These are phyloP conservation scores for Eupithecia subumbrata DNA, from an alignment of 2,888 invertebrate species.

Conservation along the genomic window DNA sequence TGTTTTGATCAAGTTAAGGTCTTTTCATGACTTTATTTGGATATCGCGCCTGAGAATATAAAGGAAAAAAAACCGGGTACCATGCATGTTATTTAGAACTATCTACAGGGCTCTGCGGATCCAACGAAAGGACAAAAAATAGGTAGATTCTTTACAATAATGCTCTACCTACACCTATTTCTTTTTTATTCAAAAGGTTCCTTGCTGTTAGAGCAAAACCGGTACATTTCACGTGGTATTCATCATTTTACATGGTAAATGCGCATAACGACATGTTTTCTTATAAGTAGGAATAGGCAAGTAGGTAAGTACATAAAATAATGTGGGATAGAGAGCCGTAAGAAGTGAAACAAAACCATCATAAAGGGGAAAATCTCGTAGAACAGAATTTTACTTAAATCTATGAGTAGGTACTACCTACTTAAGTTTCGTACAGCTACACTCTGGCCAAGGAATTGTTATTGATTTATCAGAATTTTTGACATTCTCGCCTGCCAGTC, in stretches of 20 bases:
- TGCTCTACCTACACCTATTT: background rate
- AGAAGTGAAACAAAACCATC: background rate
- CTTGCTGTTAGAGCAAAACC: background rate
- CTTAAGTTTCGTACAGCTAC: background rate
- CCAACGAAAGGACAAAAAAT: background rate
- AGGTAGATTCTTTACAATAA: background rate
- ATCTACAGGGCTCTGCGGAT: background rate
- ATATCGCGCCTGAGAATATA: background rate
- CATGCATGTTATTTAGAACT: background rate
- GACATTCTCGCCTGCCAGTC: conserved; percentile 31
- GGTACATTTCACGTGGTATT: too few species aligned
- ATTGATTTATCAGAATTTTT: conserved; percentile 37
- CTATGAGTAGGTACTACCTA: too few species aligned
- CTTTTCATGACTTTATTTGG: conserved; percentile 27
- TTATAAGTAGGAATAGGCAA: too few species aligned
- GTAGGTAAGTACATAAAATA: background rate
- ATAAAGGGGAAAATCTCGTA: background rate
- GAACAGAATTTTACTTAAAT: too few species aligned
- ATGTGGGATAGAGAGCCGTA: background rate
- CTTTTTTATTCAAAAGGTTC: background rate
- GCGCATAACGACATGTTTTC: too few species aligned
- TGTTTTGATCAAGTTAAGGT: conserved; percentile 55
- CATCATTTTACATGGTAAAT: too few species aligned
- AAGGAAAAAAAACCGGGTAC: background rate
- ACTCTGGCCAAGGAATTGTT: conserved; percentile 6